These are phyloP conservation scores for Danio jaintianensis DNA, from an alignment of 2,797 vertebrate genomes.

Conservation along the genomic window DNA sequence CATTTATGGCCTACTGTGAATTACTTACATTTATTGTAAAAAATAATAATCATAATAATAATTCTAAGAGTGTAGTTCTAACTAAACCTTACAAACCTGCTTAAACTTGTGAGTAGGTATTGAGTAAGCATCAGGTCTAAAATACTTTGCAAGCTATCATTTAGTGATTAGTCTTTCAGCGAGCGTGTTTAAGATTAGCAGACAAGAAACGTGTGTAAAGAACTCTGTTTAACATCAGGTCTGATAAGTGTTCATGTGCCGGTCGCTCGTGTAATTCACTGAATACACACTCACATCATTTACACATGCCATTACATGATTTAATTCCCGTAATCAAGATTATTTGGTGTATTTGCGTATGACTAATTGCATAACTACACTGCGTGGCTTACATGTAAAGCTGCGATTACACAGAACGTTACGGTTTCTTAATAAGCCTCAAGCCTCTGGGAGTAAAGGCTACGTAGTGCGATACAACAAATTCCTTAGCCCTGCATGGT, in stretches of 20 bases:
- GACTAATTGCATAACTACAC: conserved; percentile 32
- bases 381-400: conserved; percentile 19
- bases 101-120: neutral
- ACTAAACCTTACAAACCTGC: neutral
- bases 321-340: conserved; percentile 29
- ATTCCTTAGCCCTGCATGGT: neutral
- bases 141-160: neutral
- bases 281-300: neutral
- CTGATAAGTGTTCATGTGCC: neutral
- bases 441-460: neutral
- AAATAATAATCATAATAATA: too few relatives aligned
- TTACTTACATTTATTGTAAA: too few relatives aligned
- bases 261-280: neutral
- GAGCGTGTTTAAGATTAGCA: neutral
- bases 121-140: neutral
- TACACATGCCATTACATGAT: conserved; percentile 19
- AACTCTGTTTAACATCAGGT: conserved; percentile 3
- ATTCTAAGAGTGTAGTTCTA: neutral
- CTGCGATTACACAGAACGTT: neutral
- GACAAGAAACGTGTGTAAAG: neutral
- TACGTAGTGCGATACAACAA: neutral
- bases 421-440: neutral
- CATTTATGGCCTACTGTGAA: too few relatives aligned
- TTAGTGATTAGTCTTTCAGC: neutral
- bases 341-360: conserved; percentile 35